Evolutionary conservation across 2,113 vertebrate genomes (phyloP).

Genomic region (Triplophysa tibetana): DNA sequence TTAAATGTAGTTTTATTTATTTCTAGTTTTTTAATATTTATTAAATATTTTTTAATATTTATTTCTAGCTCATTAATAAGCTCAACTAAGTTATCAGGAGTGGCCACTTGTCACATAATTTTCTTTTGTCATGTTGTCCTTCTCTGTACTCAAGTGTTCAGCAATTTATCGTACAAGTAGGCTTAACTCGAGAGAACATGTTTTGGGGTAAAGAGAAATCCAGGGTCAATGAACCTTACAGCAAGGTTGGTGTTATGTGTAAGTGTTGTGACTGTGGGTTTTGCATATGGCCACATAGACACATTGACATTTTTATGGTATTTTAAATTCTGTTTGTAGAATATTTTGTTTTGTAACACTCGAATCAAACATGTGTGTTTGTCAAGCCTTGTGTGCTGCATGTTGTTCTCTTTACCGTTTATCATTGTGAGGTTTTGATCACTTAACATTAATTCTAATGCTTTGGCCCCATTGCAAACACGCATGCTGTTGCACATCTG

Average conservation of each 20-base stretch:
- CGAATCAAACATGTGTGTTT: too few relatives aligned
- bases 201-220: slow-evolving; percentile 8
- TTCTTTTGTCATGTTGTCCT: background rate
- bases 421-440: background rate
- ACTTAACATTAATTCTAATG: too few relatives aligned
- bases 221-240: slow-evolving; percentile 18
- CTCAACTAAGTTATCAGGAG: too few relatives aligned
- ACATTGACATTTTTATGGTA: background rate
- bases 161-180: slow-evolving; percentile 6
- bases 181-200: slow-evolving; percentile 5
- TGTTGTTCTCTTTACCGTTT: background rate
- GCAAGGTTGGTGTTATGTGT: background rate
- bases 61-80: too few relatives aligned
- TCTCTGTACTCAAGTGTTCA: background rate
- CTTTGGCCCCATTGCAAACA: too few relatives aligned
- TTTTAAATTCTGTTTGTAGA: background rate
- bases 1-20: too few relatives aligned
- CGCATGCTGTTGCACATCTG: too few relatives aligned
- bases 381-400: too few relatives aligned
- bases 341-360: background rate
- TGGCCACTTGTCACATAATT: background rate
- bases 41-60: too few relatives aligned
- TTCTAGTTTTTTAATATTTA: too few relatives aligned
- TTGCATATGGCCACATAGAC: background rate
- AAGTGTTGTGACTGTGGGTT: background rate